These are phyloP conservation scores for Neoarius graeffei DNA, from an alignment of 2,113 vertebrate genomes.

Conservation along the genomic window DNA sequence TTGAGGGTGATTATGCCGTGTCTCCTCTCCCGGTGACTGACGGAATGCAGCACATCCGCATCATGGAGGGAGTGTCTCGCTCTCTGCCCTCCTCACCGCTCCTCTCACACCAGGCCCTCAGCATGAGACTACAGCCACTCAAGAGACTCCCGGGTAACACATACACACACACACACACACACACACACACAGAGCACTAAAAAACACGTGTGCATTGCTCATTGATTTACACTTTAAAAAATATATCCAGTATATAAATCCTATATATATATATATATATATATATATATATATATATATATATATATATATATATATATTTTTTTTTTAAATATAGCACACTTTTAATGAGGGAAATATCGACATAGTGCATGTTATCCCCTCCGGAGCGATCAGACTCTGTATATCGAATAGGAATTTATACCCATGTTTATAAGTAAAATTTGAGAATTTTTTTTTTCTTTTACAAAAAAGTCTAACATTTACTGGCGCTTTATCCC, in stretches of 20 bases:
- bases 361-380: too few species aligned
- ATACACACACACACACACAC: slow-evolving; percentile 19
- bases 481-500: neutral
- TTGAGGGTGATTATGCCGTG: slow-evolving; percentile 83
- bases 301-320: too few species aligned
- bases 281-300: too few species aligned
- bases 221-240: too few species aligned
- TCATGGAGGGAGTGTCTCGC: slow-evolving; percentile 92
- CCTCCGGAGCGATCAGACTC: too few species aligned
- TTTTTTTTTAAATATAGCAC: too few species aligned
- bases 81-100: slow-evolving; percentile 91
- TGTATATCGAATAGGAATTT: too few species aligned
- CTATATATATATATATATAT: too few species aligned
- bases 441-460: neutral
- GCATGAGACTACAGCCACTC: slow-evolving; percentile 86
- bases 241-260: too few species aligned
- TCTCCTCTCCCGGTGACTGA: slow-evolving; percentile 83
- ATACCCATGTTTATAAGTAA: too few species aligned
- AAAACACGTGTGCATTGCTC: too few species aligned
- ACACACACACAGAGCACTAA: neutral
- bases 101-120: slow-evolving; percentile 90
- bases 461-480: neutral
- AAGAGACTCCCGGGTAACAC: slow-evolving; percentile 85
- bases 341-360: too few species aligned
- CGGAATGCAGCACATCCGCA: slow-evolving; percentile 93